Evolutionary conservation across 2,888 invertebrate genomes (phyloP).

Genomic region (Cephalotes varians): DNA sequence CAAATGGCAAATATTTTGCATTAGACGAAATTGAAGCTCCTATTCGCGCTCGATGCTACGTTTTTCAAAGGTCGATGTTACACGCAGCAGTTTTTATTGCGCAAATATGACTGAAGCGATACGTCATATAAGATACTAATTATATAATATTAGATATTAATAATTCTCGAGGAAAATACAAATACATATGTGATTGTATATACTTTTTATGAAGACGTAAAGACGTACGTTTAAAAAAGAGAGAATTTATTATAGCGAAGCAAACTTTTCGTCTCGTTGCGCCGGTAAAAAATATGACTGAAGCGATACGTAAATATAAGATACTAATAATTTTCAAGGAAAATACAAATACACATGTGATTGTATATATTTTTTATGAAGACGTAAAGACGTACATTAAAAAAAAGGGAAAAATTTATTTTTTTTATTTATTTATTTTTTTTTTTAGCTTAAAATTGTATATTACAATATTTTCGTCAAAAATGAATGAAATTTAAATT

Average conservation of each 20-base stretch:
- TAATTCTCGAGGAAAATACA: background rate
- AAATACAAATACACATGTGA: background rate
- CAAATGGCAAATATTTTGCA: background rate
- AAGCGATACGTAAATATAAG: background rate
- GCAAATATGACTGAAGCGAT: background rate
- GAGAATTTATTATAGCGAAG: background rate
- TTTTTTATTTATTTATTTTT: no score
- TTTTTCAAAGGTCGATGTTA: no score
- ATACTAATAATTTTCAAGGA: background rate
- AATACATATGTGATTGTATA: background rate
- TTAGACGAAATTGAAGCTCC: background rate
- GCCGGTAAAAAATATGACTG: conserved; percentile 15
- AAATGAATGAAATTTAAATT: no score
- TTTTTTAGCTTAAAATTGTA: no score
- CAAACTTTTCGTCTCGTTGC: background rate
- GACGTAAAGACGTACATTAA: background rate
- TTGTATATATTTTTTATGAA: background rate
- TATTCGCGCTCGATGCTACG: no score
- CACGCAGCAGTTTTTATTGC: background rate
- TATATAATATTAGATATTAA: background rate
- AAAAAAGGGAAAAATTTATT: no score
- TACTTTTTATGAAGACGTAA: background rate
- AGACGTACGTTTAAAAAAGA: background rate
- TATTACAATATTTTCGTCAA: no score
- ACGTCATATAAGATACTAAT: background rate